phyloP scores from a whole-genome alignment of 2,888 invertebrate species.

The Amiota mariae region DNA sequence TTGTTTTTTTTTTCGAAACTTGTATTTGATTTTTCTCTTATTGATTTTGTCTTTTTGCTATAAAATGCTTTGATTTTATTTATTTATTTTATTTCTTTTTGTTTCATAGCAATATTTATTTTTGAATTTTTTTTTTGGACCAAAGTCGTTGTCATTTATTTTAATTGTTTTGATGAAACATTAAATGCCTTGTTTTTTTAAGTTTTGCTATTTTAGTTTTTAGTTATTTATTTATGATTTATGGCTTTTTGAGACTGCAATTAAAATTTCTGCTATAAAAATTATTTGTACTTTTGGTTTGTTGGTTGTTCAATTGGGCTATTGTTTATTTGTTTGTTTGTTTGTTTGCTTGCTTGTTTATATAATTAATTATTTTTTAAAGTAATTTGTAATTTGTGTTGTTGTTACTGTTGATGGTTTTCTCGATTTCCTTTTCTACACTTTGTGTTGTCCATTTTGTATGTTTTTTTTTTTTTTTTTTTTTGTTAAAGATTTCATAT shows the following conservation, averaged over 20 bases:
- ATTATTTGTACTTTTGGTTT: conserved; percentile 74
- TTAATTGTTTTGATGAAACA: conserved; percentile 33
- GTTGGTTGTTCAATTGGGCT: conserved; percentile 68
- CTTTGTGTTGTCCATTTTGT: not conserved
- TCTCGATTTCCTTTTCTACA: not conserved
- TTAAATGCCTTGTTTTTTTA: conserved; percentile 30
- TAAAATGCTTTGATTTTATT: not conserved
- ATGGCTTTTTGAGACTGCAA: conserved; percentile 70
- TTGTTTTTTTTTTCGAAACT: conserved; percentile 34
- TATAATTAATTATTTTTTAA: conserved; percentile 10
- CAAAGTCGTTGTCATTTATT: conserved; percentile 46
- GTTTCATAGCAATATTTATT: conserved; percentile 35
- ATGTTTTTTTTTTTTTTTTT: conserved; percentile 43
- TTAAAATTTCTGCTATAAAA: conserved; percentile 71
- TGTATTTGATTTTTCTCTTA: conserved; percentile 40
- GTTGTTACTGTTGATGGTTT: not conserved
- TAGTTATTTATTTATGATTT: conserved; percentile 48
- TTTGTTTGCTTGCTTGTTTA: conserved; percentile 40
- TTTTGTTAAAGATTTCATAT: conserved; percentile 30
- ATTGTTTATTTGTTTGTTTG: conserved; percentile 67
- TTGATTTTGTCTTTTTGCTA: conserved; percentile 39
- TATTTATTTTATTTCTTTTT: no score
- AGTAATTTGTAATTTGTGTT: not conserved
- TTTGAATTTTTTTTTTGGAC: conserved; percentile 43
- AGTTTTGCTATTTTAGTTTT: conserved; percentile 40